A percentile compares a stretch with the other conserved stretches of the same genome.
phyloP scores from a whole-genome alignment of 2,797 vertebrate genomes.

The Vespertilio murinus region DNA sequence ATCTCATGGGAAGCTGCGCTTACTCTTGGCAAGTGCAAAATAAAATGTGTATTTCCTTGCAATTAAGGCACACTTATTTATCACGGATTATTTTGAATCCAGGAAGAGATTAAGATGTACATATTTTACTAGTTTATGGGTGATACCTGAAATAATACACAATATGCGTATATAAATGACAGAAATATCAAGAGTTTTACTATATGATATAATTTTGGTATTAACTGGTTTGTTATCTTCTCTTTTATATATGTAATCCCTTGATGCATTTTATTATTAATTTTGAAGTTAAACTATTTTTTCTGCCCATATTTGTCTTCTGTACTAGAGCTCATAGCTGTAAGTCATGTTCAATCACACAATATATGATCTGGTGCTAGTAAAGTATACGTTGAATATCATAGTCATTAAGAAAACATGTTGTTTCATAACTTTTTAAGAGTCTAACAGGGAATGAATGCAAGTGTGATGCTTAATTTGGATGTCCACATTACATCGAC shows the following conservation, averaged over 20 bases:
- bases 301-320: constrained; percentile 79
- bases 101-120: constrained; percentile 86
- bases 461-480: constrained; percentile 58
- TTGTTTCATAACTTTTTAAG: constrained; percentile 66
- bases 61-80: constrained; percentile 82
- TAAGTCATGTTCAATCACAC: constrained; percentile 78
- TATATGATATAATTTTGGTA: constrained; percentile 84
- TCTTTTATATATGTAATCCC: constrained; percentile 87
- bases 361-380: constrained; percentile 82
- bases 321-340: constrained; percentile 82
- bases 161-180: constrained; percentile 80
- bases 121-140: constrained; percentile 85
- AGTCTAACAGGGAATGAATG: constrained; percentile 65
- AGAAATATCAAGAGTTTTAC: constrained; percentile 87
- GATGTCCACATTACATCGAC: constrained; percentile 43
- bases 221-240: constrained; percentile 86
- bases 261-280: constrained; percentile 74
- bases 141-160: constrained; percentile 80
- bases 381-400: constrained; percentile 74
- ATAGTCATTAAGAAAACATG: constrained; percentile 60
- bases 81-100: constrained; percentile 85
- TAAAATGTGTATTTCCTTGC: constrained; percentile 74
- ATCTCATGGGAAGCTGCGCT: constrained; percentile 29
- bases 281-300: constrained; percentile 19
- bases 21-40: constrained; percentile 74